These are phyloP conservation scores for Cerceris rybyensis DNA, from an alignment of 2,888 invertebrate genomes.

Conservation along the genomic window DNA sequence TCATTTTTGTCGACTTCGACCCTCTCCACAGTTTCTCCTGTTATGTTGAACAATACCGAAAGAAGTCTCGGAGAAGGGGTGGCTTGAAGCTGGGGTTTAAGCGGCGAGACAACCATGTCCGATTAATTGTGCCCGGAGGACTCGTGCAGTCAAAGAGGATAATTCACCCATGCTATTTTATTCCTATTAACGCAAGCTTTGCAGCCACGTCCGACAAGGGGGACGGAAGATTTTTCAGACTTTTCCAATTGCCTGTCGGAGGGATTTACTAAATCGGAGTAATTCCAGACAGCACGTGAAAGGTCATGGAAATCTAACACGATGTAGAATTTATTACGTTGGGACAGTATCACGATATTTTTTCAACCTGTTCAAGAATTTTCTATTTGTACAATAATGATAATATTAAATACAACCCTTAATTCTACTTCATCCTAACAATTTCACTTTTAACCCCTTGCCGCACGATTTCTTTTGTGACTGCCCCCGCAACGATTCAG, in stretches of 20 bases:
- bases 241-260: constrained; percentile 31
- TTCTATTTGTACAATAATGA: too few species aligned
- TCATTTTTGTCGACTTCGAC: constrained; percentile 44
- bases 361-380: too few species aligned
- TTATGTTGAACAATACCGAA: constrained; percentile 58
- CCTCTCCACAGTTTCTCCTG: constrained; percentile 29
- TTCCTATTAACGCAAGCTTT: constrained; percentile 60
- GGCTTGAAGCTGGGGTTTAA: constrained; percentile 33
- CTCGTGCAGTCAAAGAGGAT: constrained; percentile 66
- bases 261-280: constrained; percentile 28
- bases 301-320: constrained; percentile 10
- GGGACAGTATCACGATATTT: too few species aligned
- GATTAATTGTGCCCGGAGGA: constrained; percentile 74
- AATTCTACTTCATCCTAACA: too few species aligned
- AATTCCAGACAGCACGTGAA: constrained; percentile 11
- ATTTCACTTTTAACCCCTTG: too few species aligned
- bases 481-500: too few species aligned
- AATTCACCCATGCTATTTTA: constrained; percentile 68
- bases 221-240: constrained; percentile 22
- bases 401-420: too few species aligned
- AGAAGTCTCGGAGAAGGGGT: constrained; percentile 37
- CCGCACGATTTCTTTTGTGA: too few species aligned
- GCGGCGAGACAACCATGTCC: constrained; percentile 54
- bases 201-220: constrained; percentile 13
- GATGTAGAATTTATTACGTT: too few species aligned